These are phyloP conservation scores for Tribolium castaneum DNA, from an alignment of 1,140 invertebrate species.

Conservation along the genomic window DNA sequence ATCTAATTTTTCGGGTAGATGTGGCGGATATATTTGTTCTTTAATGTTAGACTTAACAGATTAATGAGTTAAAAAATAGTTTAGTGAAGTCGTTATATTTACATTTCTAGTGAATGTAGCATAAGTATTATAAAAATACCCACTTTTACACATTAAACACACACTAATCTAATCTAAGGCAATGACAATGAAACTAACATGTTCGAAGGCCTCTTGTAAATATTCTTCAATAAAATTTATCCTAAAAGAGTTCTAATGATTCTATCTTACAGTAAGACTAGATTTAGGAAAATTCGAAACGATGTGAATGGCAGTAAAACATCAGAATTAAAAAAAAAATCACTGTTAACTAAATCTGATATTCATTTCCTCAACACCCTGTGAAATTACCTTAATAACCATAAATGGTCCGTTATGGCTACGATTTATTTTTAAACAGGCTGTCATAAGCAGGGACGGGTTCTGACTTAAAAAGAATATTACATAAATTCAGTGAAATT, in stretches of 20 bases:
- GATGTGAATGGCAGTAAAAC: slow-evolving; percentile 26
- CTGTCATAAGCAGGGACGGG: no score
- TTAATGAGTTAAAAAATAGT: slow-evolving; percentile 33
- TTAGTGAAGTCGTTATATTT: slow-evolving; percentile 21
- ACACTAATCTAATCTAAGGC: slow-evolving; percentile 25
- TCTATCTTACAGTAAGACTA: slow-evolving; percentile 8
- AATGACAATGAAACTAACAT: slow-evolving; percentile 30
- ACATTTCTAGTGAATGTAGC: slow-evolving; percentile 27
- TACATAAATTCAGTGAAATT: no score
- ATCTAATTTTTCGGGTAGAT: slow-evolving; percentile 48
- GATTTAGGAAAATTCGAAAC: neutral
- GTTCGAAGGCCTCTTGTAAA: slow-evolving; percentile 26
- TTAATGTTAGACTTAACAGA: slow-evolving; percentile 8
- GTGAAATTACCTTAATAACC: slow-evolving; percentile 19
- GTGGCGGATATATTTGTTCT: slow-evolving; percentile 46
- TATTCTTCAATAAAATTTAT: neutral
- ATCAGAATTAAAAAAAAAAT: slow-evolving; percentile 20
- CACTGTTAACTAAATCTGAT: slow-evolving; percentile 15
- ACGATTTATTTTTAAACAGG: neutral
- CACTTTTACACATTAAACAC: slow-evolving; percentile 22
- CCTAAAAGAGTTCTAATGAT: neutral
- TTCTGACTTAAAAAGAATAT: no score
- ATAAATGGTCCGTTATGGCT: slow-evolving; percentile 18
- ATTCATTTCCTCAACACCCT: slow-evolving; percentile 32
- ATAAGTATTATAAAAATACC: slow-evolving; percentile 37